These are phyloP conservation scores for Clarias platycephalus DNA, from an alignment of 2,797 vertebrate species.

Conservation along the genomic window DNA sequence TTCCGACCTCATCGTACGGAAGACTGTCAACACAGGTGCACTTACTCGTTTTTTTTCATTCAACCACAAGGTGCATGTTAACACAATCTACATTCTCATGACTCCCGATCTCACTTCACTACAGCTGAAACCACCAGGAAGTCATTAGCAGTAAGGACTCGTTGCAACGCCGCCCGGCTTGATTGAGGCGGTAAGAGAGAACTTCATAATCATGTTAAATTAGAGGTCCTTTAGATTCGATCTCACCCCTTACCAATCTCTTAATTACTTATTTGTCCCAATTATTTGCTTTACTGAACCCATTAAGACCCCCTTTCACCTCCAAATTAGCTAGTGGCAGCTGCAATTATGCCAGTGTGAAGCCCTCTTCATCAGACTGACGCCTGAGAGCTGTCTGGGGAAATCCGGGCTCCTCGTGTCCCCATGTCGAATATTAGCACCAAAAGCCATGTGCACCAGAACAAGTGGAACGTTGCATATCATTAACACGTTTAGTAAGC, in stretches of 20 bases:
- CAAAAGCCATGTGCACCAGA: conserved; percentile 27
- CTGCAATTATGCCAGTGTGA: conserved; percentile 57
- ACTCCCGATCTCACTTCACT: conserved; percentile 25
- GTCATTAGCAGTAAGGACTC: conserved; percentile 71
- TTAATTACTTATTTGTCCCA: conserved; percentile 81
- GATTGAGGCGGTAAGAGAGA: conserved; percentile 73
- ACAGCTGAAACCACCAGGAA: conserved; percentile 62
- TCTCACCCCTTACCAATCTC: conserved; percentile 68
- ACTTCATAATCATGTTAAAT: conserved; percentile 79
- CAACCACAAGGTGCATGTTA: background rate
- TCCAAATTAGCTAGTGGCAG: conserved; percentile 65
- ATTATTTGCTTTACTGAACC: conserved; percentile 80
- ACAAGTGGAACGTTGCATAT: conserved; percentile 22
- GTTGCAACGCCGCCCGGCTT: conserved; percentile 61
- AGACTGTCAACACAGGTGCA: conserved; percentile 17
- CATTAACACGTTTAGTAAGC: conserved; percentile 19
- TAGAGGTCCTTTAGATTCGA: conserved; percentile 77
- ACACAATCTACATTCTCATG: conserved; percentile 6
- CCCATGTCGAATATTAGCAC: conserved; percentile 34
- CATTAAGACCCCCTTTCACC: conserved; percentile 71
- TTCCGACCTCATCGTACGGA: background rate
- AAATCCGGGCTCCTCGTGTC: conserved; percentile 39
- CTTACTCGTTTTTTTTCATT: background rate
- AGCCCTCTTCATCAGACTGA: conserved; percentile 54
- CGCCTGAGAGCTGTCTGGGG: conserved; percentile 42